Evolutionary conservation across 2,888 invertebrate genomes (phyloP), one percentile per base, ranked within the genome.

Genomic region (Epsilonema sp.): DNA sequence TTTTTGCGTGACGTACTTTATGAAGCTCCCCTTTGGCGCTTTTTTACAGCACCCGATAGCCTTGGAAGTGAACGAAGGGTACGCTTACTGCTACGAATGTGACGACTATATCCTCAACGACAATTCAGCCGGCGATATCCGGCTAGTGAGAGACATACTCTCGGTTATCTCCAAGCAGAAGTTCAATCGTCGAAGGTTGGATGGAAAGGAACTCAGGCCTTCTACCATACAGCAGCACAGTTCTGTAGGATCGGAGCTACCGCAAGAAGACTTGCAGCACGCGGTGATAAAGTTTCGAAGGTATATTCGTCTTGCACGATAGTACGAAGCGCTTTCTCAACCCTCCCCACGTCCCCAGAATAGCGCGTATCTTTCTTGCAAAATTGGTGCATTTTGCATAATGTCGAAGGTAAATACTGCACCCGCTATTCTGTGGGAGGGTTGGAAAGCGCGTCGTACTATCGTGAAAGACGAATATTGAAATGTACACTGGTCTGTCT

Each of bases 101-200:
- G 65, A 62, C 52, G 65, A 65, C 45, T 65, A 64, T 53, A 58
- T 65, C 11, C 47, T 65, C 43, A 64, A 64, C 52, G 65, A 66
- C 53, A 64, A 63, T 55, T 57, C 56, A 5, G 57, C 61, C 5
- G 63, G 65, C n/a, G 64, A 65, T 44, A 49, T 66, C 25, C 62
- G 62, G 44, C 53, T 63, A 2, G 49, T 65, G 21, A 26, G 38
- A 38, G 58, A 56, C 37, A 60, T 63, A 11, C 53, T 65, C 3
- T 59, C 58, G 51, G 64, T 63, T 37, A 58, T 65, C 19, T 58
- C 62, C 8, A 60, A 62, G 3, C 60, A 64, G 53, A 57, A 59
- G 39, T 61, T 63, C 42, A 54, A 5, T n/a, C 20, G 13, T 5
- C 38, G n/a, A 19, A 11, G 31, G 16, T 31, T n/a, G n/a, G n/a